Evolutionary conservation across 2,797 vertebrate genomes (phyloP), one percentile per base, ranked within the genome.

Genomic region (Synanceia verrucosa): DNA sequence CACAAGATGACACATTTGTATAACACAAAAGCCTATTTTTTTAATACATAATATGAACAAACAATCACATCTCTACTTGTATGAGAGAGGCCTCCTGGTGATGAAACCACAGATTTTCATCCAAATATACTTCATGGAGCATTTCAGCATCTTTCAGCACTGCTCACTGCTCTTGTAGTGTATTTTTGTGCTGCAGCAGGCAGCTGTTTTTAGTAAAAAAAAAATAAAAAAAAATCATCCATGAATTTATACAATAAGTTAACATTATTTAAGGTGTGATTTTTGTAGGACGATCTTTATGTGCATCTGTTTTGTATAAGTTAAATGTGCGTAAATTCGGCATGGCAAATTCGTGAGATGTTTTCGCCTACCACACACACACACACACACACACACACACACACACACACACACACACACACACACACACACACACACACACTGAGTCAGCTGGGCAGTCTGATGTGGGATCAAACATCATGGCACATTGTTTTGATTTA

Each of bases 311-410:
- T n/a, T n/a, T 31, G 29, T 31, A 31, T 31, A 31, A 31, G 9
- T 9, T 31, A 31, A 31, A 43, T 19, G 12, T 39, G 34, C 16
- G 12, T 10, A 14, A 9, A 36, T 52, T 28, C 11, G 36, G 6
- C 37, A 23, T 34, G 24, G 6, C 19, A 36, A 39, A 16, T 19
- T 67, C 33, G 33, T 29, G 24, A n/a, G n/a, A n/a, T n/a, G n/a
- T n/a, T n/a, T n/a, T n/a, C n/a, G n/a, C n/a, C n/a, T n/a, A n/a
- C n/a, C n/a, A n/a, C n/a, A n/a, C n/a, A n/a, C n/a, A n/a, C n/a
- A n/a, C n/a, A n/a, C n/a, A n/a, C n/a, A n/a, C 58, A 51, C 31
- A 29, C 46, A 37, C 59, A 53, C 51, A 28, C 58, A 51, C 31
- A 34, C 41, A 58, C 56, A 23, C 60, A 55, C 8, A 28, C 48